These are phyloP conservation scores for Sialis lutaria DNA, from an alignment of 2,888 invertebrate genomes.

Conservation along the genomic window DNA sequence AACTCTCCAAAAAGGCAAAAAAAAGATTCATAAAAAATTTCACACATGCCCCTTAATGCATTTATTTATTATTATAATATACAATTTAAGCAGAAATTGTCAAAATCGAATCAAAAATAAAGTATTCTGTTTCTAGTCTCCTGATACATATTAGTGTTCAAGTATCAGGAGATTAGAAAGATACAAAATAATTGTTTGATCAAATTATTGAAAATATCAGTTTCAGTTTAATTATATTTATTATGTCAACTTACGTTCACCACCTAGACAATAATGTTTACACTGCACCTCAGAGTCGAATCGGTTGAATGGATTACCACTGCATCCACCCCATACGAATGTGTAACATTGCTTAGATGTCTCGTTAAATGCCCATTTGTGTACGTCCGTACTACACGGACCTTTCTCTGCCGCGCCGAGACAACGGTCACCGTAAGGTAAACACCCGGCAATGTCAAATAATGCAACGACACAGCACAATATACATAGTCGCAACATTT, in stretches of 20 bases:
- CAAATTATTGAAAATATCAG: background rate
- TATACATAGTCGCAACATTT: too few relatives aligned
- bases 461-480: too few relatives aligned
- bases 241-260: too few relatives aligned
- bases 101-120: too few relatives aligned
- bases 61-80: too few relatives aligned
- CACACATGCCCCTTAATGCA: background rate
- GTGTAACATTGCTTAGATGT: conserved; percentile 37
- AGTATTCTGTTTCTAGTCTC: too few relatives aligned
- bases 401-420: conserved; percentile 31
- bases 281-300: conserved; percentile 51
- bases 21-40: too few relatives aligned
- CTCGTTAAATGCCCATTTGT: conserved; percentile 49
- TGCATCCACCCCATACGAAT: conserved; percentile 52
- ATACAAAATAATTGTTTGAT: background rate
- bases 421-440: conserved; percentile 21
- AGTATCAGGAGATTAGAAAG: too few relatives aligned
- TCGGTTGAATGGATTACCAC: conserved; percentile 45
- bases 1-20: too few relatives aligned
- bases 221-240: conserved; percentile 14
- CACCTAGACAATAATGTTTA: conserved; percentile 41
- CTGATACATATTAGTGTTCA: too few relatives aligned
- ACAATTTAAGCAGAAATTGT: too few relatives aligned
- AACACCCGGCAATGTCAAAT: too few relatives aligned
- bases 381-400: conserved; percentile 42